Conservation (phyloP, 2,797 vertebrate species). For the Sylvia borin region DNA sequence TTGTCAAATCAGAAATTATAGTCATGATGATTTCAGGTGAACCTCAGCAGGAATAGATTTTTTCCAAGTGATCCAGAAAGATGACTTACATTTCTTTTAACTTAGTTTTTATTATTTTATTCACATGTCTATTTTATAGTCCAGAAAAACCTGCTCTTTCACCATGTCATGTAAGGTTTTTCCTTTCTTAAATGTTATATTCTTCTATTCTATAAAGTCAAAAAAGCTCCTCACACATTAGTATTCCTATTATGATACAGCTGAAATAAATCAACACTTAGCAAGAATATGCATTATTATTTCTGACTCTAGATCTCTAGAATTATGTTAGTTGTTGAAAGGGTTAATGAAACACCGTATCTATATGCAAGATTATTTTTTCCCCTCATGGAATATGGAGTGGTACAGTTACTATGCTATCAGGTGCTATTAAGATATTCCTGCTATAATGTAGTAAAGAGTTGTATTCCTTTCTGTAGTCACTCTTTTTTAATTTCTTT, state of each 20-base stretch:
- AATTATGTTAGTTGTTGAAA: not conserved
- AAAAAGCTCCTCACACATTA: not conserved
- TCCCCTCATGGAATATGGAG: not conserved
- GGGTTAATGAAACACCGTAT: not conserved
- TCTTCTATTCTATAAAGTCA: not conserved
- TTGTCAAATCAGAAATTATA: not conserved
- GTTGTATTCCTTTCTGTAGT: not conserved
- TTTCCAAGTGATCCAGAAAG: not conserved
- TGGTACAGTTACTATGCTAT: not conserved
- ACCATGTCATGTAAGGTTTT: not conserved
- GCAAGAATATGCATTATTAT: not conserved
- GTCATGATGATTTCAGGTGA: not conserved
- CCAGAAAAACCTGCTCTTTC: not conserved
- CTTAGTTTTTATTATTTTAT: not conserved
- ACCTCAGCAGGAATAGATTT: not conserved
- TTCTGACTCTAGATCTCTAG: not conserved
- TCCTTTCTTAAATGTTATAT: not conserved
- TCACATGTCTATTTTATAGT: not conserved
- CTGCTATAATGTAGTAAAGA: not conserved
- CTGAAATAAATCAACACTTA: not conserved
- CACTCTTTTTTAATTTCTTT: not conserved
- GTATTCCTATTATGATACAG: not conserved
- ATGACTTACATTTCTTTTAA: not conserved
- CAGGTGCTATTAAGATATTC: not conserved
- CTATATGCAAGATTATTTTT: not conserved